Conservation (phyloP, 2,888 invertebrate genomes). For the Anticlea derivata region DNA sequence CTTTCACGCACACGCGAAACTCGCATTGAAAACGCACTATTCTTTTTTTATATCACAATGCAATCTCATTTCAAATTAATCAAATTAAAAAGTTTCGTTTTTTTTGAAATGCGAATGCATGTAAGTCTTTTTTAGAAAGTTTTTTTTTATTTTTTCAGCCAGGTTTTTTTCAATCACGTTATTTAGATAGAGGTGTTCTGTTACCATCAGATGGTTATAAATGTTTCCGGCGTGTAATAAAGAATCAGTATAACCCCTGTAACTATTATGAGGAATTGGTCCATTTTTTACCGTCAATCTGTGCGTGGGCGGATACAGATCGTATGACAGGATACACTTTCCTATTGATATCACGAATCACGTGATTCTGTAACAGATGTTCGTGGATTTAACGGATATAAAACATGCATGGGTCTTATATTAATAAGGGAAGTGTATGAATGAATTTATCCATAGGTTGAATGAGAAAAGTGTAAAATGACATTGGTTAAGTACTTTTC, state of each 20-base stretch:
- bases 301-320: slow-evolving; percentile 78
- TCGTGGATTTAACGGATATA: slow-evolving; percentile 20
- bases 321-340: slow-evolving; percentile 80
- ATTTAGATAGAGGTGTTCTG: slow-evolving; percentile 48
- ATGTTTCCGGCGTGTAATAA: slow-evolving; percentile 80
- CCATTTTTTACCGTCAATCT: slow-evolving; percentile 77
- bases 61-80: slow-evolving; percentile 24
- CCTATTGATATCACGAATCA: slow-evolving; percentile 70
- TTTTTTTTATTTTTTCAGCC: slow-evolving; percentile 12
- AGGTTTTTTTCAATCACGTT: slow-evolving; percentile 6
- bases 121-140: neutral
- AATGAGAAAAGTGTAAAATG: too few species aligned
- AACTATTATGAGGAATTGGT: slow-evolving; percentile 78
- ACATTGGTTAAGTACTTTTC: too few species aligned
- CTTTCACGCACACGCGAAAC: slow-evolving; percentile 64
- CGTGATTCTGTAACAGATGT: slow-evolving; percentile 72
- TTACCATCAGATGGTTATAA: slow-evolving; percentile 65
- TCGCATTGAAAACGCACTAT: slow-evolving; percentile 58
- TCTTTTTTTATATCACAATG: slow-evolving; percentile 36
- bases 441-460: neutral
- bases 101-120: neutral
- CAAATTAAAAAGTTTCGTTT: slow-evolving; percentile 4
- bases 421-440: neutral
- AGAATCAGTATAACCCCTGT: slow-evolving; percentile 67
- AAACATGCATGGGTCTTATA: slow-evolving; percentile 11